phyloP scores from a whole-genome alignment of 2,797 vertebrate genomes.

The Benthosema pterotum region DNA sequence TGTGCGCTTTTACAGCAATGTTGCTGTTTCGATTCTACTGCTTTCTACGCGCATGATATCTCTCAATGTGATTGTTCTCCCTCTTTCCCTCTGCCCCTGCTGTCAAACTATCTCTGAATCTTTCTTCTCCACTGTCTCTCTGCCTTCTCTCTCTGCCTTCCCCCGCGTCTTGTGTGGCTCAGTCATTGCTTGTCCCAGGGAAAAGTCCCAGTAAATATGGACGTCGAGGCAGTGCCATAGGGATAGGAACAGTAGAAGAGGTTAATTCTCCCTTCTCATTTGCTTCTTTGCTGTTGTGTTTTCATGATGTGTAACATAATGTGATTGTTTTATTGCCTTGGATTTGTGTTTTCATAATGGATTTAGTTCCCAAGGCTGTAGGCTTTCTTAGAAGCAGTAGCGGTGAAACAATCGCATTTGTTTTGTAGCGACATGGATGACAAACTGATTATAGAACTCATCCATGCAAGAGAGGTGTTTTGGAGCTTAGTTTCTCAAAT shows the following conservation, averaged over 20 bases:
- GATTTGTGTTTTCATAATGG: constrained; percentile 16
- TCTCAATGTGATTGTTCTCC: constrained; percentile 56
- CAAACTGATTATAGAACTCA: constrained; percentile 23
- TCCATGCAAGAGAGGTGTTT: background rate
- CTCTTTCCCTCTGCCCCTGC: constrained; percentile 48
- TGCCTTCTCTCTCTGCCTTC: constrained; percentile 55
- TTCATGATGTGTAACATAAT: constrained; percentile 8
- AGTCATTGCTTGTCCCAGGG: constrained; percentile 98
- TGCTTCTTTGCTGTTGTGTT: constrained; percentile 22
- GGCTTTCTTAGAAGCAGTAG: constrained; percentile 9
- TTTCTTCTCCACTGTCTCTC: constrained; percentile 54
- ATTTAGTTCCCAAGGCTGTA: constrained; percentile 19
- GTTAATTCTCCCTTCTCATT: constrained; percentile 82
- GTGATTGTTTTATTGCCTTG: constrained; percentile 8
- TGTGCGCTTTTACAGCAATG: too few relatives aligned
- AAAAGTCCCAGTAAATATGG: constrained; percentile 95
- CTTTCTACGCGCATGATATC: constrained; percentile 63
- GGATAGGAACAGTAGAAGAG: constrained; percentile 99
- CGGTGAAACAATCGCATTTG: background rate
- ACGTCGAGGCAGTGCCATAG: constrained; percentile 99
- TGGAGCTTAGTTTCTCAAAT: background rate
- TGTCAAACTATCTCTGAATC: constrained; percentile 25
- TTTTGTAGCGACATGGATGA: constrained; percentile 10
- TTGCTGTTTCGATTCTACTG: constrained; percentile 9
- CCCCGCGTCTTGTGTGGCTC: constrained; percentile 69